These are phyloP conservation scores for Alethe castanea DNA, from an alignment of 2,113 vertebrate genomes.

Conservation along the genomic window DNA sequence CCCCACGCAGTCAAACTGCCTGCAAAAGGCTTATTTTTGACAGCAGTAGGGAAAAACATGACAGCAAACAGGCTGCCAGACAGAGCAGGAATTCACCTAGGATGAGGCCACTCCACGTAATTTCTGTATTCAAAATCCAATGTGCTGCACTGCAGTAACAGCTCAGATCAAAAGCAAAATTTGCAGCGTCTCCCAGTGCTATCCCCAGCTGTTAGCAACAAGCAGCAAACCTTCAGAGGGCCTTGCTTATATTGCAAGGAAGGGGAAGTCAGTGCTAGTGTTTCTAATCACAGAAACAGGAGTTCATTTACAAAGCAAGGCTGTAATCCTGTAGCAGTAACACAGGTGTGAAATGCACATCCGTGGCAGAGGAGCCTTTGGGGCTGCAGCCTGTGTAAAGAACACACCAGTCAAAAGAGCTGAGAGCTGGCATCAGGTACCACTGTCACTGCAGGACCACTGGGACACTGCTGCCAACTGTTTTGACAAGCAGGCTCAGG, in stretches of 20 bases:
- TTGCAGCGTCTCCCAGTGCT: background rate
- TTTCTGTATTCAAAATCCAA: background rate
- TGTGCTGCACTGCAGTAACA: background rate
- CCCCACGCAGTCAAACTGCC: background rate
- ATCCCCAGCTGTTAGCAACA: background rate
- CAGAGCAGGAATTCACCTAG: background rate
- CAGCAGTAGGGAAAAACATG: background rate
- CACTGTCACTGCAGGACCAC: background rate
- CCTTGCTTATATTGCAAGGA: background rate
- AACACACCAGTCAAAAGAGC: background rate
- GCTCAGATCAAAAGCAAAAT: background rate
- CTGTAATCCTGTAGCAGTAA: background rate
- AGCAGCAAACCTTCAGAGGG: background rate
- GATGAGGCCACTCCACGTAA: background rate
- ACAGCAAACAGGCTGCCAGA: background rate
- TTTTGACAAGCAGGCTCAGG: background rate
- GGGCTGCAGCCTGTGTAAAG: background rate
- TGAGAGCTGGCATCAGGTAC: rapidly evolving
- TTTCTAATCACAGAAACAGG: background rate
- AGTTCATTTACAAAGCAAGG: background rate
- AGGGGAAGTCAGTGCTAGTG: background rate
- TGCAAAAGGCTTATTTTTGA: background rate
- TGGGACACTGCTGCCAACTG: background rate
- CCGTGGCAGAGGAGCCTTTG: background rate
- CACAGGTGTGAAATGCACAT: background rate